phyloP scores from a whole-genome alignment of 30 jellyfish, hydroid and myxozoan genomes.

The Mastigias papua region DNA sequence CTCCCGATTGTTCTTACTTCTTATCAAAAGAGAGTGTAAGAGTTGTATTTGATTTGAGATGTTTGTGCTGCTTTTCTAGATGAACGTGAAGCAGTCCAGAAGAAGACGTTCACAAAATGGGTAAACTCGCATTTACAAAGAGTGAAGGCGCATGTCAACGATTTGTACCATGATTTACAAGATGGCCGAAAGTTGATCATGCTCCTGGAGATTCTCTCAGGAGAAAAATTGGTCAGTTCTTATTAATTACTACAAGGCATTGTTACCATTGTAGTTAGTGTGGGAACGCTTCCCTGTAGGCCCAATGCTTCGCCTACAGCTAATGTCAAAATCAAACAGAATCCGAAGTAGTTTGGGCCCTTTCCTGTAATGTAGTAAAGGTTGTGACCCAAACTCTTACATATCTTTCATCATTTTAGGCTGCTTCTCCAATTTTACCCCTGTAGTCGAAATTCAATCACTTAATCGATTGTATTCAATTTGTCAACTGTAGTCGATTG shows the following conservation, averaged over 20 bases:
- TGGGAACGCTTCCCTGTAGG: too few relatives aligned
- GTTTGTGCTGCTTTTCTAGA: slow-evolving; percentile 27
- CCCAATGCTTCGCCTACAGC: too few relatives aligned
- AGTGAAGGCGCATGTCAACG: slow-evolving; percentile 90
- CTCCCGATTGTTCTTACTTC: too few relatives aligned
- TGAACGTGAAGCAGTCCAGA: slow-evolving; percentile 96
- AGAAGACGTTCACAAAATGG: slow-evolving; percentile 99
- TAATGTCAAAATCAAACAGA: too few relatives aligned
- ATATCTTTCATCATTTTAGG: too few relatives aligned
- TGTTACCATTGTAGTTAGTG: neutral
- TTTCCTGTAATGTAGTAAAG: too few relatives aligned
- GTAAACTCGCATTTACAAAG: slow-evolving; percentile 95
- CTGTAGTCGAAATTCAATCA: too few relatives aligned
- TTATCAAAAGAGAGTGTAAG: neutral
- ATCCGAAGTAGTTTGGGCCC: too few relatives aligned
- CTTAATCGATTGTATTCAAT: too few relatives aligned
- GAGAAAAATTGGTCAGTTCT: slow-evolving; percentile 87
- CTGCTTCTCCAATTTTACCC: too few relatives aligned
- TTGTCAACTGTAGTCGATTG: too few relatives aligned
- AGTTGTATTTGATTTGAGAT: neutral
- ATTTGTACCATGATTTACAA: slow-evolving; percentile 85
- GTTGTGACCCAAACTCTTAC: too few relatives aligned
- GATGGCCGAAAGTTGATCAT: slow-evolving; percentile 94
- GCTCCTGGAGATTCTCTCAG: slow-evolving; percentile 94
- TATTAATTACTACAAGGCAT: neutral